Conservation (phyloP, 1,140 invertebrate genomes). For the Mesaphorura yosii region DNA sequence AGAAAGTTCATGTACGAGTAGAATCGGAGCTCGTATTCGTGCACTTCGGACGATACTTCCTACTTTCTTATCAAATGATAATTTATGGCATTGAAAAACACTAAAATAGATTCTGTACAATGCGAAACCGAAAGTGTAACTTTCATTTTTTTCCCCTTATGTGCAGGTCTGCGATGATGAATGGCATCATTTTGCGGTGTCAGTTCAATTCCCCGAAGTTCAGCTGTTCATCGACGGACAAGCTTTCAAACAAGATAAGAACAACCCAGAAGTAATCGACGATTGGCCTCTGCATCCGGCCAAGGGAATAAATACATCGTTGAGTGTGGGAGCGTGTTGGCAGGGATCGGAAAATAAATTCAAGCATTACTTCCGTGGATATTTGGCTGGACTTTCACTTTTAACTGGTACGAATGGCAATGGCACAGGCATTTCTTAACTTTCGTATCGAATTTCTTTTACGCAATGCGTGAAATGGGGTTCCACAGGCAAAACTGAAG, state of each 20-base stretch:
- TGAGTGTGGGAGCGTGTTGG: slow-evolving; percentile 94
- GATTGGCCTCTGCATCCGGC: slow-evolving; percentile 98
- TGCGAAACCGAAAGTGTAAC: too few relatives aligned
- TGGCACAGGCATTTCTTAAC: not conserved
- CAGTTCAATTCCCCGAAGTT: slow-evolving; percentile 78
- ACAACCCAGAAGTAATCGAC: slow-evolving; percentile 92
- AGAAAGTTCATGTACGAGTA: too few relatives aligned
- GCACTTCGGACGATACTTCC: too few relatives aligned
- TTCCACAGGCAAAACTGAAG: slow-evolving; percentile 67
- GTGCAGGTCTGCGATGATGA: slow-evolving; percentile 92
- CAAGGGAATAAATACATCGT: slow-evolving; percentile 81
- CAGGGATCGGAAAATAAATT: slow-evolving; percentile 79
- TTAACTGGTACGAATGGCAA: slow-evolving; percentile 50
- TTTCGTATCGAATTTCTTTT: not conserved
- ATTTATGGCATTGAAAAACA: too few relatives aligned
- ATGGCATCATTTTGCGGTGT: slow-evolving; percentile 96
- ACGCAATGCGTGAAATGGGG: not conserved
- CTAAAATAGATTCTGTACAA: too few relatives aligned
- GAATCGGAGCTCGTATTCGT: too few relatives aligned
- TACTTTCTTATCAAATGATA: too few relatives aligned
- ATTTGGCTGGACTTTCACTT: slow-evolving; percentile 72
- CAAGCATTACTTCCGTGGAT: slow-evolving; percentile 76
- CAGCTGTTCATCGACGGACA: slow-evolving; percentile 81
- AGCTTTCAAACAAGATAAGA: slow-evolving; percentile 61
- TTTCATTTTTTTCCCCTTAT: too few relatives aligned